These are phyloP conservation scores for Pocillopora meandrina DNA, from an alignment of 92 coral and sea anemone genomes.

Conservation along the genomic window DNA sequence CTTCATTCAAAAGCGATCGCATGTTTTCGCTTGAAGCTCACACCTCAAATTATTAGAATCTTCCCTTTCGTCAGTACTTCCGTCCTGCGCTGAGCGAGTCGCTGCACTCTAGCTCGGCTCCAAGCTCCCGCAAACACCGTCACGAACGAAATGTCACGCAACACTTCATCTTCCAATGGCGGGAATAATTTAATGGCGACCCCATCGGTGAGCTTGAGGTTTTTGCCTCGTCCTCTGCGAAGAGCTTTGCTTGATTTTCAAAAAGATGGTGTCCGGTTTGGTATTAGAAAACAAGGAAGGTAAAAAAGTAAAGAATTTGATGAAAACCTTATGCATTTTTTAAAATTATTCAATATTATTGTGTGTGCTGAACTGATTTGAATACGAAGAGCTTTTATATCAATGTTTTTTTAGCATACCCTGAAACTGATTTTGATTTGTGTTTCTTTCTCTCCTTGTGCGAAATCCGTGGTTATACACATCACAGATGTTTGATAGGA, in stretches of 20 bases:
- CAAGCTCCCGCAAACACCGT: background rate
- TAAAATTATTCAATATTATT: background rate
- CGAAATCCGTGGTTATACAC: background rate
- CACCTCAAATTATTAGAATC: background rate
- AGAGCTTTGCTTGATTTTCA: constrained; percentile 82
- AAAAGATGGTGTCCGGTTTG: constrained; percentile 85
- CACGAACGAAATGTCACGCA: background rate
- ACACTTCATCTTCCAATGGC: constrained; percentile 6
- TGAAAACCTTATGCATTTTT: background rate
- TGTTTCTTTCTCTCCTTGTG: background rate
- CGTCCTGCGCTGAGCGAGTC: background rate
- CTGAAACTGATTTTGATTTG: background rate
- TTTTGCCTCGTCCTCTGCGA: constrained; percentile 69
- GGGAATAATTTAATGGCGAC: constrained; percentile 31
- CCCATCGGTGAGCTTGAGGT: constrained; percentile 51
- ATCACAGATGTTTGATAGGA: constrained; percentile 80
- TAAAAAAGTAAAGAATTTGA: constrained; percentile 11
- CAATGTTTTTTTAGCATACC: background rate
- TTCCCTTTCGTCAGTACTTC: too few relatives aligned
- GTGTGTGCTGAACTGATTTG: background rate
- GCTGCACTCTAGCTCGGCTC: background rate
- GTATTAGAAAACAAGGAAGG: constrained; percentile 91
- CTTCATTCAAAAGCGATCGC: background rate
- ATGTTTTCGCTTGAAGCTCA: background rate
- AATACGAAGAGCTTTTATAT: background rate